A percentile compares a stretch with the other conserved stretches of the same genome.
Evolutionary conservation across 2,888 invertebrate species (phyloP).

Genomic region (Thyatira batis): DNA sequence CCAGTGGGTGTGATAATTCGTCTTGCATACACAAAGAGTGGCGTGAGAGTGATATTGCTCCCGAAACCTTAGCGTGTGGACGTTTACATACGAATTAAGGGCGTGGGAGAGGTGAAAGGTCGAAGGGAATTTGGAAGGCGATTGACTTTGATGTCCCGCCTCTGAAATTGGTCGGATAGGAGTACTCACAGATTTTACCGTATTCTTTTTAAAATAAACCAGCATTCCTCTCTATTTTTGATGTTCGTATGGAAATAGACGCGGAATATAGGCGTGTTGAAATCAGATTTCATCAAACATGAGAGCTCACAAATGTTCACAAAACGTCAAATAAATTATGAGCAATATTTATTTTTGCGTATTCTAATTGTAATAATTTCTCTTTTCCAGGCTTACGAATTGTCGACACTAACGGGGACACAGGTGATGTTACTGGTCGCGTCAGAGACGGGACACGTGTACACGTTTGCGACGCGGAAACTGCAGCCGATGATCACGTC

Average conservation of each 20-base stretch:
- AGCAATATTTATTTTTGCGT: constrained; percentile 13
- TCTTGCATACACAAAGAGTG: constrained; percentile 72
- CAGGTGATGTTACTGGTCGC: constrained; percentile 99
- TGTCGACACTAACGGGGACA: constrained; percentile 99
- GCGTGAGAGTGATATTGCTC: constrained; percentile 75
- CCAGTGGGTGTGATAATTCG: constrained; percentile 79
- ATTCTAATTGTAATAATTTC: constrained; percentile 19
- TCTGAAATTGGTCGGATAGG: constrained; percentile 16
- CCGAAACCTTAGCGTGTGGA: constrained; percentile 58
- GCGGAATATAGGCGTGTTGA: not conserved
- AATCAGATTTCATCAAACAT: constrained; percentile 7
- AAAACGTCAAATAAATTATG: constrained; percentile 15
- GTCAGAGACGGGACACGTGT: constrained; percentile 99
- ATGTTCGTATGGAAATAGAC: not conserved
- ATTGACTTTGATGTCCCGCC: constrained; percentile 41
- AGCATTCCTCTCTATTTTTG: not conserved
- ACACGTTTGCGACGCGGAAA: constrained; percentile 99
- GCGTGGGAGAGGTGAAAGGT: constrained; percentile 80
- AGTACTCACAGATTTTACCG: constrained; percentile 13
- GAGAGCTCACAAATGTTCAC: constrained; percentile 38
- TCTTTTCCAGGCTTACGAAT: constrained; percentile 95
- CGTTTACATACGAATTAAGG: constrained; percentile 69
- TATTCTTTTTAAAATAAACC: not conserved
- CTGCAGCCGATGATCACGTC: constrained; percentile 99
- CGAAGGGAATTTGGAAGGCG: constrained; percentile 41